phyloP scores from a whole-genome alignment of 1,140 invertebrate genomes.

The Trichonephila inaurata region DNA sequence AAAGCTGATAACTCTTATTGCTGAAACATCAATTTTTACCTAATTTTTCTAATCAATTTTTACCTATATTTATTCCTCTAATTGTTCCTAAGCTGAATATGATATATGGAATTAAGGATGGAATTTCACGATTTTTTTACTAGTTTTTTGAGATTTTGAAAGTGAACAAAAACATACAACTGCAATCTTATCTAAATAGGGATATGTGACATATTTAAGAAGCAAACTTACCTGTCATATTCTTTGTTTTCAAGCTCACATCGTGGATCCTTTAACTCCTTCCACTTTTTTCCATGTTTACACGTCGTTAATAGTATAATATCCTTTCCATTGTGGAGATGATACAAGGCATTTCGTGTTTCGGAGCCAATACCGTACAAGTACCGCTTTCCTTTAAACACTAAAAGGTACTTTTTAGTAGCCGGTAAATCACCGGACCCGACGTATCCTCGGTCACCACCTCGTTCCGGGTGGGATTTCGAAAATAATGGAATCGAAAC shows the following conservation, averaged over 20 bases:
- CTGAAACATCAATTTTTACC: too few relatives aligned
- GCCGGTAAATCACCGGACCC: slow-evolving; percentile 92
- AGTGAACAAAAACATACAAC: too few relatives aligned
- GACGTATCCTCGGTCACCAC: slow-evolving; percentile 90
- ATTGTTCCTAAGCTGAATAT: too few relatives aligned
- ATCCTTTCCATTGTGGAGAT: slow-evolving; percentile 97
- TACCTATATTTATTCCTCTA: too few relatives aligned
- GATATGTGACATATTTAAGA: too few relatives aligned
- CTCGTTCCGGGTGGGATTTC: slow-evolving; percentile 94
- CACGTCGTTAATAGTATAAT: slow-evolving; percentile 98
- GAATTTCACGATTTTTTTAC: too few relatives aligned
- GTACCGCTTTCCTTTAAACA: slow-evolving; percentile 85
- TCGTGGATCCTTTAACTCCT: slow-evolving; percentile 96
- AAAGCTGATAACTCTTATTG: too few relatives aligned
- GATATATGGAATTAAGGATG: too few relatives aligned
- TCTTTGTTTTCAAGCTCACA: slow-evolving; percentile 98
- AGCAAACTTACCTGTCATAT: slow-evolving; percentile 93
- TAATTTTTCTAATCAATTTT: too few relatives aligned
- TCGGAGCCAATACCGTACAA: slow-evolving; percentile 99
- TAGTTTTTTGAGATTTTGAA: too few relatives aligned
- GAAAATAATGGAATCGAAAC: slow-evolving; percentile 98
- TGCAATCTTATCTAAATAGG: too few relatives aligned
- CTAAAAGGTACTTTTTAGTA: slow-evolving; percentile 92
- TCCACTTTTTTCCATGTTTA: slow-evolving; percentile 98
- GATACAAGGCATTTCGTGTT: slow-evolving; percentile 97